These are phyloP conservation scores for Gisinianus flammeolus DNA, from an alignment of 2,888 invertebrate genomes.

Conservation along the genomic window DNA sequence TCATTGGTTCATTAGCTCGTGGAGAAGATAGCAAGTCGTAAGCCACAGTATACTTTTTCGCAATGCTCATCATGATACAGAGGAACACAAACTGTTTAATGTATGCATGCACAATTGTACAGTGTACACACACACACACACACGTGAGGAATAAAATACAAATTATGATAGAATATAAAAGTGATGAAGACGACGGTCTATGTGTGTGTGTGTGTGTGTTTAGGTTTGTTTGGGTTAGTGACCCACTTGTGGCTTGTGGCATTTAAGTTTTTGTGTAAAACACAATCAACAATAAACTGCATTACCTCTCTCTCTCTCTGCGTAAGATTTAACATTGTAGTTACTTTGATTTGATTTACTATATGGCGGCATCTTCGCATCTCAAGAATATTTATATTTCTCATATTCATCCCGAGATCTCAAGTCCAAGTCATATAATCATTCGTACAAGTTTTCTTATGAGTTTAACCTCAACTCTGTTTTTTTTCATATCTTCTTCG, in stretches of 20 bases:
- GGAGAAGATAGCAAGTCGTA: neutral
- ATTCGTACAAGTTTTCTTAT: neutral
- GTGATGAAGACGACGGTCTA: neutral
- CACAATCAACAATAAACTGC: neutral
- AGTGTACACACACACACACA: no score
- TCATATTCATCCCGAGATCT: no score
- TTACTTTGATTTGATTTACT: slow-evolving; percentile 37
- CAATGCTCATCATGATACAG: neutral
- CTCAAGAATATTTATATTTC: no score
- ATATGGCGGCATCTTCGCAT: slow-evolving; percentile 29
- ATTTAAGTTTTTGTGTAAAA: slow-evolving; percentile 1
- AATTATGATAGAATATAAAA: neutral
- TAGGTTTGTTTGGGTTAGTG: slow-evolving; percentile 3
- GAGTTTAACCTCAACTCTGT: no score
- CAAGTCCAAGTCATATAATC: slow-evolving; percentile 9
- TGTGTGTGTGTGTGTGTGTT: neutral
- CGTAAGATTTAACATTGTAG: slow-evolving; percentile 31
- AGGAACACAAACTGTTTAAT: neutral
- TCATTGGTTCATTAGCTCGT: neutral
- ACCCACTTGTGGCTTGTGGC: slow-evolving; percentile 24
- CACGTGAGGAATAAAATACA: no score
- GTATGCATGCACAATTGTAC: neutral
- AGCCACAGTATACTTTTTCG: neutral
- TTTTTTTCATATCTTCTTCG: neutral
- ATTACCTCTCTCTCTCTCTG: neutral